Evolutionary conservation across 2,113 vertebrate species (phyloP).

Genomic region (Myocastor coypus): DNA sequence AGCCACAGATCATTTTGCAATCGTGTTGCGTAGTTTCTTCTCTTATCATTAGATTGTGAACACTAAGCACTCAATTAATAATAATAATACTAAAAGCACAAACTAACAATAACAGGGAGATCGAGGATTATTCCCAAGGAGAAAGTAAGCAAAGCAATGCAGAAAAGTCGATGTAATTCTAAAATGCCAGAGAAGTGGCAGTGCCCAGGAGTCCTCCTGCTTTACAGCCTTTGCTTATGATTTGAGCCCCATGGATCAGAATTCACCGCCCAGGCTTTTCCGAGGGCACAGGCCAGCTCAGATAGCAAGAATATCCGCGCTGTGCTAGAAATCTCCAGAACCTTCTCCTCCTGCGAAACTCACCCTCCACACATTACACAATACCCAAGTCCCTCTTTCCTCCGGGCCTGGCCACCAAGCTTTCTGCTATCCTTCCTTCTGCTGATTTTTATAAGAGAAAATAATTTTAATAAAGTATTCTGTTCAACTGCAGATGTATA

Average conservation of each 20-base stretch:
- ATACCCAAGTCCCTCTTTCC: neutral
- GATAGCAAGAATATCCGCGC: neutral
- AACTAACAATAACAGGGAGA: neutral
- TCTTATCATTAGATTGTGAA: conserved; percentile 32
- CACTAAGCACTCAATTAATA: neutral
- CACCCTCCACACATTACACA: neutral
- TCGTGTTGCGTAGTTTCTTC: neutral
- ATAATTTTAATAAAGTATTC: neutral
- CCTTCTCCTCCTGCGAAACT: neutral
- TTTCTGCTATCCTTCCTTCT: neutral
- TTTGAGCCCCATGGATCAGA: neutral
- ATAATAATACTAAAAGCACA: neutral
- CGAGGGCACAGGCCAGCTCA: neutral
- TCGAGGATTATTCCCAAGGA: neutral
- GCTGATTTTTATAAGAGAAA: conserved; percentile 15
- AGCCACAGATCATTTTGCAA: neutral
- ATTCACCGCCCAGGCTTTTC: neutral
- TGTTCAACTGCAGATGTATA: neutral
- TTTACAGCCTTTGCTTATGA: neutral
- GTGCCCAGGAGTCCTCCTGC: neutral
- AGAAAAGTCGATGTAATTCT: neutral
- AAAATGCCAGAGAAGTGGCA: conserved; percentile 18
- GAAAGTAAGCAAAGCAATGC: neutral
- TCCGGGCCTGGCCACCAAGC: neutral
- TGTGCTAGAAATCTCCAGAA: neutral